phyloP scores from a whole-genome alignment of 2,113 vertebrate genomes.

The Notechis scutatus region DNA sequence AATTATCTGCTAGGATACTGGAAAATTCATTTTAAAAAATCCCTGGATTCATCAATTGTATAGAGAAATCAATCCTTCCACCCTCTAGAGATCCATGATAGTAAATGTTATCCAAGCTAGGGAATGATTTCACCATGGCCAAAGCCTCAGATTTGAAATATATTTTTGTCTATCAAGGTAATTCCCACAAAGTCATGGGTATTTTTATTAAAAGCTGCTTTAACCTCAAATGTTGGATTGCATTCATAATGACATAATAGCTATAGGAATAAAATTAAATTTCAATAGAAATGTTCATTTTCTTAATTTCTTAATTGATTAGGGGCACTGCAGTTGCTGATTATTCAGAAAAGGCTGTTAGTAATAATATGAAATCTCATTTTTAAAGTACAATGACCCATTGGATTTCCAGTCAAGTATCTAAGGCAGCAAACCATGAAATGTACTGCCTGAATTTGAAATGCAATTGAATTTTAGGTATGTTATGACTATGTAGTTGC shows the following conservation, averaged over 20 bases:
- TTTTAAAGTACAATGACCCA: not conserved
- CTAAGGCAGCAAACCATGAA: not conserved
- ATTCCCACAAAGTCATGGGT: not conserved
- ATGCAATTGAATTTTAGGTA: not conserved
- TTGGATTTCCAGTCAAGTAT: not conserved
- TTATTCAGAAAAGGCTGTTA: conserved; percentile 8
- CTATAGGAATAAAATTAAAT: not conserved
- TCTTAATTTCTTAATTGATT: conserved; percentile 7
- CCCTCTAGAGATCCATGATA: not conserved
- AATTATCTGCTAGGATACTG: not conserved
- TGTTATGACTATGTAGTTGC: not conserved
- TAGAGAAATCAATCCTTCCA: not conserved
- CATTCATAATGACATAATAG: not conserved
- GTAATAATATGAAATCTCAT: not conserved
- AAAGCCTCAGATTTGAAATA: not conserved
- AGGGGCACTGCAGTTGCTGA: not conserved
- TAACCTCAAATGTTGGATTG: not conserved
- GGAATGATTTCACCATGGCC: not conserved
- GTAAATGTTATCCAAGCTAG: not conserved
- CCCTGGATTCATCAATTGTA: not conserved
- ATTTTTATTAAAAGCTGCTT: not conserved
- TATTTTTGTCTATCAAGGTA: not conserved
- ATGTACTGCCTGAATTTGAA: conserved; percentile 1
- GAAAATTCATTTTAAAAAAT: not conserved
- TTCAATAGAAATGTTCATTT: conserved; percentile 10